Base-by-base conservation (phyloP, 2,888 invertebrate species). In the Philereme transversata region DNA sequence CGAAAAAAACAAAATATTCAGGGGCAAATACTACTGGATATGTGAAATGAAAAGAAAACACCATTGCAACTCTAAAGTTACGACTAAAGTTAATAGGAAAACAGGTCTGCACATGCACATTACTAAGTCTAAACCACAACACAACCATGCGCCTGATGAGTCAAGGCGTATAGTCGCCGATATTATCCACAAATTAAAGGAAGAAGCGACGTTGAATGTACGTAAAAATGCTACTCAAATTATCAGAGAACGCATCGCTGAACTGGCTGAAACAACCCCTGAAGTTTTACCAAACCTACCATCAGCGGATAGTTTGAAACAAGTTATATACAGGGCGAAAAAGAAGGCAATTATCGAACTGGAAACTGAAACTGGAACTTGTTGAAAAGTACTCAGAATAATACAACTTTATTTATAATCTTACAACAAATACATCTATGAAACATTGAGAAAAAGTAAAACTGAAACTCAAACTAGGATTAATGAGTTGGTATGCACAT, bases 11-110 rank as follows among this genome's bases (percentile, higher is more conserved):
- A 11, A 40, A 22, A 11, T 36, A 8, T 7, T 10, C 7, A 56
- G 36, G 0, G 43, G 22, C 5, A 56, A 49, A 44, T 49, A 44
- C 22, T 50, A 56, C 49, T 50, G 56, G 49, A 5, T 49, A 4
- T 49, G 56, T 35, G 55, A 56, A 4, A 43, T 44, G 49, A 49
- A 47, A 35, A 41, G 48, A 49, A 49, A 36, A 5, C 11, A 4
- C 5, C 3, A 3, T 5, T 56, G 55, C 43, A 36, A 43, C 4
- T 9, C 55, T n/a, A 56, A 40, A 49, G 22, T 36, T 7, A 49
- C n/a, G 9, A 55, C 49, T 43, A 49, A 10, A 9, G 44, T 49
- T 38, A 41, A 43, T 4, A 8, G 43, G 22, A 41, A 56, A 22
- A 56, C 35, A 5, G 43, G 56, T 10, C 11, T 56, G n/a, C 56